Evolutionary conservation across 2,888 invertebrate genomes (phyloP), one percentile per base, ranked within the genome.

Genomic region (Zaprionus bogoriensis): DNA sequence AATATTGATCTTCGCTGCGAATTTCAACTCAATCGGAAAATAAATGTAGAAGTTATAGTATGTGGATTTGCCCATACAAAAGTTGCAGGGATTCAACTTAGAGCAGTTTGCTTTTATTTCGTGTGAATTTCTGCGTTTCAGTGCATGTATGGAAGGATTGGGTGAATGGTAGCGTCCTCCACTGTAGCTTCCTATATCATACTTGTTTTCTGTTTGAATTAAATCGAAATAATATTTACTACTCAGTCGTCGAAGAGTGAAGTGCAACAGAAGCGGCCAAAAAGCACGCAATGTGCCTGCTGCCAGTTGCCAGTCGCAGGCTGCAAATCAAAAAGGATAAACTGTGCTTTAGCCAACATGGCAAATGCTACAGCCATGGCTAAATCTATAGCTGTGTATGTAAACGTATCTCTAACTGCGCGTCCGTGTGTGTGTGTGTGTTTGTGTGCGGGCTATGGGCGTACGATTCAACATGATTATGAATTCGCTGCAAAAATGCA

Each of bases 401-500:
- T 41, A 25, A 38, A 12, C 52, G 58, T 57, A 47, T 44, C 30
- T 30, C 32, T n/a, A n/a, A 38, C 10, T 41, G 5, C 20, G 25
- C 54, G 32, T 47, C 44, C 38, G 36, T 19, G 22, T 64, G 42
- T 47, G 48, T 41, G 41, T 19, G 41, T 10, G 22, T 32, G 14
- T 32, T 2, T 32, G 14, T 32, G 14, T 19, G 44, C 41, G 32
- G 47, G 38, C 48, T 50, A 30, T 28, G 22, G 17, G 32, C 36
- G 46, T 52, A 30, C 53, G 59, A 44, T 78, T 81, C 83, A 74
- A 68, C 84, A 84, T 82, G 82, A 87, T 82, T 82, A 87, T 87
- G 87, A 82, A 82, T 82, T 87, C 87, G 87, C 79, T 55, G 87
- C 67, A 69, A 76, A 76, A 76, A 87, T 87, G 82, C 82, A 85